phyloP scores from a whole-genome alignment of 2,797 vertebrate genomes.

The Taeniopygia guttata region DNA sequence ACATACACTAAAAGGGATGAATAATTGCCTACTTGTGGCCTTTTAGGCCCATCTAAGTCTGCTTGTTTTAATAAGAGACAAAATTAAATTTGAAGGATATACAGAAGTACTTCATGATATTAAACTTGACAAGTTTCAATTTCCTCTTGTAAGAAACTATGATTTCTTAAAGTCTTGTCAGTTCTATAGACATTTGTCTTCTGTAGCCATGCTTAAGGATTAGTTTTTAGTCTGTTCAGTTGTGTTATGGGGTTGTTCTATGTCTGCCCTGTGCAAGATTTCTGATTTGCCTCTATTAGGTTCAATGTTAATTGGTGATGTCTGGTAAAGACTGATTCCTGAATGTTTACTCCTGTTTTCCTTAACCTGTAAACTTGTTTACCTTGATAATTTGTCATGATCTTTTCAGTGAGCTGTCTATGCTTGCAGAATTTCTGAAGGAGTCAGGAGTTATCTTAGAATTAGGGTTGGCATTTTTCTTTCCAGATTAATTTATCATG shows the following conservation, averaged over 20 bases:
- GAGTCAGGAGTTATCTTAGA: background rate
- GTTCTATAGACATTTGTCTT: background rate
- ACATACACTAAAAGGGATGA: rapidly evolving
- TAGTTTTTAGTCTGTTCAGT: background rate
- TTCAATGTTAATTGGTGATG: background rate
- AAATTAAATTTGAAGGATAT: background rate
- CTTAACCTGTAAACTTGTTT: background rate
- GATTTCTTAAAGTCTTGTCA: background rate
- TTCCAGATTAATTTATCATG: background rate
- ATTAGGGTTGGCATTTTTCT: background rate
- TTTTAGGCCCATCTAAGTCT: background rate
- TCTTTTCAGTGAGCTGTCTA: background rate
- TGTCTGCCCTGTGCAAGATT: background rate
- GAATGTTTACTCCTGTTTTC: background rate
- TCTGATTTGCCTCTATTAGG: background rate
- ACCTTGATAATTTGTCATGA: background rate
- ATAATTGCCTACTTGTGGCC: background rate
- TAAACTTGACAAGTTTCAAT: background rate
- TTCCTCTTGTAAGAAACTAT: background rate
- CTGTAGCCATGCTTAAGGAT: background rate
- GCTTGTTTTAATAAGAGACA: background rate
- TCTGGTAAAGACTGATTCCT: background rate
- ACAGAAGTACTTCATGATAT: background rate
- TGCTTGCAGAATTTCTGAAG: background rate
- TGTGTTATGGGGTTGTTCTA: background rate